These are phyloP conservation scores for Drosophila neonasuta DNA, from an alignment of 2,888 invertebrate genomes.

Conservation along the genomic window DNA sequence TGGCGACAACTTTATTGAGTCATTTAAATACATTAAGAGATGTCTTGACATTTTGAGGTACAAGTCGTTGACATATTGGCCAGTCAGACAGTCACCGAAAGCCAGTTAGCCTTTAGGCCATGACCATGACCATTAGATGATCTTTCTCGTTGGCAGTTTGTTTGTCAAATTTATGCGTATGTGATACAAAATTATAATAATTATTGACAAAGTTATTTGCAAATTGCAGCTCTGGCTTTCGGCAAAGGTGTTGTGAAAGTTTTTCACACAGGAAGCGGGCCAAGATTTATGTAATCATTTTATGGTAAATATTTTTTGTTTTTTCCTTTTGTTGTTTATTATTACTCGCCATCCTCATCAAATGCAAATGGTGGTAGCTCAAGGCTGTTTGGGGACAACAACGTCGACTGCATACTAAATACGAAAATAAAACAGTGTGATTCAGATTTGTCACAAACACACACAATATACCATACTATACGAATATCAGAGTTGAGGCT, in stretches of 20 bases:
- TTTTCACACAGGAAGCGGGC: conserved; percentile 64
- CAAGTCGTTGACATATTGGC: conserved; percentile 50
- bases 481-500: conserved; percentile 1
- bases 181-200: conserved; percentile 50
- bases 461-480: conserved; percentile 13
- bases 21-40: conserved; percentile 28
- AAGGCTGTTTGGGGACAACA: conserved; percentile 61
- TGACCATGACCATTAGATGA: conserved; percentile 64
- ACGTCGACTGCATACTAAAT: conserved; percentile 61
- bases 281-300: conserved; percentile 67
- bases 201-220: conserved; percentile 43
- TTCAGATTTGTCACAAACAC: conserved; percentile 54
- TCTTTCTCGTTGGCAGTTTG: conserved; percentile 24
- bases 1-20: conserved; percentile 21
- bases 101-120: conserved; percentile 26
- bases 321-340: conserved; percentile 5
- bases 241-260: conserved; percentile 61
- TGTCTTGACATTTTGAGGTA: conserved; percentile 37
- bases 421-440: conserved; percentile 46
- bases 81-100: conserved; percentile 4
- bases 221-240: conserved; percentile 17
- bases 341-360: conserved; percentile 15
- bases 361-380: conserved; percentile 55
- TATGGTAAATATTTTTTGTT: conserved; percentile 37
- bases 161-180: conserved; percentile 47